Evolutionary conservation across 2,888 invertebrate species (phyloP).

Genomic region (Torymus texanus): DNA sequence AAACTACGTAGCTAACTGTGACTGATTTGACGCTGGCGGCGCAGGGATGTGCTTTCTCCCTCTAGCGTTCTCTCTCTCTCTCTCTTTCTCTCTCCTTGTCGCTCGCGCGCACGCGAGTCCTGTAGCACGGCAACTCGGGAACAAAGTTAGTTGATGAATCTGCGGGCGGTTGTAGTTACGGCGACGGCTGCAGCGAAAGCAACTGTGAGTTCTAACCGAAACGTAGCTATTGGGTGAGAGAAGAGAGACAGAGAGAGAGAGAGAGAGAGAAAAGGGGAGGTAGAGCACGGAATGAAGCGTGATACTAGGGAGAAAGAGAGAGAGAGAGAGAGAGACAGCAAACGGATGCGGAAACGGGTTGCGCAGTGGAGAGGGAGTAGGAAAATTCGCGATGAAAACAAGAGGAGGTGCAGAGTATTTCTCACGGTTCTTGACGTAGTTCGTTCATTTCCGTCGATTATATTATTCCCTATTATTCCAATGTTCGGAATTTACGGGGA

Average conservation of each 20-base stretch:
- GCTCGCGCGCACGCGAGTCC: slow-evolving; percentile 64
- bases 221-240: slow-evolving; percentile 23
- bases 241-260: not conserved
- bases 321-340: slow-evolving; percentile 36
- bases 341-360: slow-evolving; percentile 46
- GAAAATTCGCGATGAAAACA: slow-evolving; percentile 41
- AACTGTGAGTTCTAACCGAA: slow-evolving; percentile 24
- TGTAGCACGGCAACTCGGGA: slow-evolving; percentile 65
- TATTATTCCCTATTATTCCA: too few relatives aligned
- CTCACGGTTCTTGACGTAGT: not conserved
- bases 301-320: not conserved
- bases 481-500: too few relatives aligned
- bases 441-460: too few relatives aligned
- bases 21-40: slow-evolving; percentile 67
- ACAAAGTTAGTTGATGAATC: slow-evolving; percentile 75
- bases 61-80: slow-evolving; percentile 38
- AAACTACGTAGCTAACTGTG: slow-evolving; percentile 71
- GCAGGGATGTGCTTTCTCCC: slow-evolving; percentile 48
- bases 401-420: slow-evolving; percentile 47
- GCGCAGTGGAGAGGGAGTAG: not conserved
- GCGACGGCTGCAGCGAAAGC: slow-evolving; percentile 40
- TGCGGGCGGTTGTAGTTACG: slow-evolving; percentile 63
- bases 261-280: not conserved
- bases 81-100: slow-evolving; percentile 33
- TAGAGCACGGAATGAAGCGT: not conserved